phyloP scores from a whole-genome alignment of 2,797 vertebrate species.

The Leucoraja ocellata region DNA sequence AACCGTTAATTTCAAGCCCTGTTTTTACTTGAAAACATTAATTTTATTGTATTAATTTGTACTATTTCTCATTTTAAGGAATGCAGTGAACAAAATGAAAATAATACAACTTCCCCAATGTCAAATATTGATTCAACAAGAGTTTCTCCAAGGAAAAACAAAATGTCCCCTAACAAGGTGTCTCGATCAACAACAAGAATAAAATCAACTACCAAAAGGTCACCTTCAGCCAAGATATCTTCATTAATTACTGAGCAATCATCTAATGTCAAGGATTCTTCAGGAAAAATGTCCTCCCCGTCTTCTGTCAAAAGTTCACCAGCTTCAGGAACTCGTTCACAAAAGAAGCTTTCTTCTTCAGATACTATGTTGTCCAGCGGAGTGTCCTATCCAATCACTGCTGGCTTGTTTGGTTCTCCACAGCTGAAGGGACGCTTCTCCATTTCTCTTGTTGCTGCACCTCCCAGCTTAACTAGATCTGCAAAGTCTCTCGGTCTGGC shows the following conservation, averaged over 20 bases:
- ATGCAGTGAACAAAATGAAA: slow-evolving; percentile 17
- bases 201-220: slow-evolving; percentile 34
- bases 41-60: not conserved
- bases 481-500: no score
- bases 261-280: slow-evolving; percentile 13
- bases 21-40: no score
- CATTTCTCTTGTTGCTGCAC: slow-evolving; percentile 57
- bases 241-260: not conserved
- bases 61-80: not conserved
- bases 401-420: slow-evolving; percentile 42
- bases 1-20: no score
- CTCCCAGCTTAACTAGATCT: slow-evolving; percentile 44
- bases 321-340: not conserved
- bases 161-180: slow-evolving; percentile 29
- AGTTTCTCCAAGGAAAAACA: slow-evolving; percentile 43
- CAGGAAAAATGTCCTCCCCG: not conserved
- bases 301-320: not conserved
- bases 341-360: not conserved
- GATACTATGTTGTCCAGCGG: not conserved
- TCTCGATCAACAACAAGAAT: not conserved
- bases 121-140: not conserved
- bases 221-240: slow-evolving; percentile 23
- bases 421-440: slow-evolving; percentile 65
- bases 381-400: no score
- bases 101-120: slow-evolving; percentile 44